Conservation (phyloP, 2,113 vertebrate genomes). For the Carollia perspicillata region DNA sequence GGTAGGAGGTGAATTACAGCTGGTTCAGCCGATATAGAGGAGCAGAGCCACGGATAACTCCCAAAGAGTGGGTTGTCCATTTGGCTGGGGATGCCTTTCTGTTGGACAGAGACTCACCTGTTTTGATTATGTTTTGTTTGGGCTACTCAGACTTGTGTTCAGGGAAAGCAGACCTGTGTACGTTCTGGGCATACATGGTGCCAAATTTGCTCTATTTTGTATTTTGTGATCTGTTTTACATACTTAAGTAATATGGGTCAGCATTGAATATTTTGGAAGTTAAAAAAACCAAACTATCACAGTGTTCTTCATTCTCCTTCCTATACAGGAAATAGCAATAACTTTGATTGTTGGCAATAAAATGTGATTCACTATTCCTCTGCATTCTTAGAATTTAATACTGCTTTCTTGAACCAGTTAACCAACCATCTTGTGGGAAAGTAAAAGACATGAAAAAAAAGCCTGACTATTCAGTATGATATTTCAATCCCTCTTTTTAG, state of each 20-base stretch:
- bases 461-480: not conserved
- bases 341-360: slow-evolving; percentile 54
- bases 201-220: not conserved
- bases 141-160: slow-evolving; percentile 10
- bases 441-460: not conserved
- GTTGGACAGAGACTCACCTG: not conserved
- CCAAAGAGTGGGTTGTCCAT: not conserved
- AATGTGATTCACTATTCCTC: slow-evolving; percentile 43
- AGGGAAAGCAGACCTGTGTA: not conserved
- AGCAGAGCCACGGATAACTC: not conserved
- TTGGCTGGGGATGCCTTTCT: not conserved
- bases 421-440: slow-evolving; percentile 12
- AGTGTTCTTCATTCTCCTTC: slow-evolving; percentile 28
- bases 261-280: not conserved
- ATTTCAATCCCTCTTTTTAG: slow-evolving; percentile 18
- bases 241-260: slow-evolving; percentile 26
- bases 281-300: not conserved
- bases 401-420: slow-evolving; percentile 20
- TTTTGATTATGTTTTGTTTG: not conserved
- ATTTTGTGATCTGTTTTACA: slow-evolving; percentile 44
- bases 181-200: not conserved
- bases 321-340: slow-evolving; percentile 23
- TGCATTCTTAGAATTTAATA: slow-evolving; percentile 57
- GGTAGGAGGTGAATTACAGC: not conserved
- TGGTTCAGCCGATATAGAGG: not conserved